Conservation (phyloP, 1,140 invertebrate species). For the Argopecten irradians region DNA sequence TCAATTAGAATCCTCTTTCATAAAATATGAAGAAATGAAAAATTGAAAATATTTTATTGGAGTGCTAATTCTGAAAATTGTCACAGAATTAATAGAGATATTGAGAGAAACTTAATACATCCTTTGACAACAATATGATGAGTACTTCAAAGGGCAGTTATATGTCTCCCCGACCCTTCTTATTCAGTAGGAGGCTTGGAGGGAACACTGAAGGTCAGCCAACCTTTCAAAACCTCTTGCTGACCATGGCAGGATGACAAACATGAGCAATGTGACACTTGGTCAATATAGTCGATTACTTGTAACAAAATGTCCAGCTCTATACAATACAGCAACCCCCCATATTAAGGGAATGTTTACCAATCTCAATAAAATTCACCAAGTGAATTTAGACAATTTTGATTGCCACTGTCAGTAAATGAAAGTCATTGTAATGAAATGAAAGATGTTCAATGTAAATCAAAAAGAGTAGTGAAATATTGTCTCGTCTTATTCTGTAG, state of each 20-base stretch:
- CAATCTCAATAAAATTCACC: no score
- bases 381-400: no score
- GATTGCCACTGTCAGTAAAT: no score
- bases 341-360: no score
- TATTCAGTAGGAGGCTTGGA: background rate
- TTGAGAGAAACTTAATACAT: background rate
- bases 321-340: background rate
- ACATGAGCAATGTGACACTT: background rate
- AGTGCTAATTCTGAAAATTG: no score
- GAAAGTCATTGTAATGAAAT: no score
- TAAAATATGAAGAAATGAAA: background rate
- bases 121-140: background rate
- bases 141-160: background rate
- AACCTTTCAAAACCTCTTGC: background rate
- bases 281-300: background rate
- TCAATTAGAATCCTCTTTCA: background rate
- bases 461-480: no score
- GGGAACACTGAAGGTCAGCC: background rate
- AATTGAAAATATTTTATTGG: background rate
- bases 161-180: background rate
- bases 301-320: background rate
- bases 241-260: conserved; percentile 14
- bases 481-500: no score
- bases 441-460: no score
- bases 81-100: conserved; percentile 12